phyloP scores from a whole-genome alignment of 1,140 invertebrate genomes.

The Trachymyrmex cornetzi region DNA sequence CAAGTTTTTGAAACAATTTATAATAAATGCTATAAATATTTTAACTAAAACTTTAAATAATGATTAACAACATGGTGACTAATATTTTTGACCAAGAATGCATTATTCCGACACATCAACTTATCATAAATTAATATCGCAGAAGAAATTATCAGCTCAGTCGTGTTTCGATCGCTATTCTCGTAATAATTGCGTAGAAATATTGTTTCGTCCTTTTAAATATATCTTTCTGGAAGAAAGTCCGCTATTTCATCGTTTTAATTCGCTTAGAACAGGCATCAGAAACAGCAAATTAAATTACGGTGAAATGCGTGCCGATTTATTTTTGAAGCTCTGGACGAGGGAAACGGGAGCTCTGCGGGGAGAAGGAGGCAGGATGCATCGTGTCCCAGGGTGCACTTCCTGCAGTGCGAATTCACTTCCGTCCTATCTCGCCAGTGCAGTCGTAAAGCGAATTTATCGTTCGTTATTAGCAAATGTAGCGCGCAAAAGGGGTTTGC shows the following conservation, averaged over 20 bases:
- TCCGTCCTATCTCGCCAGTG: constrained; percentile 58
- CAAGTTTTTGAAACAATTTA: no score
- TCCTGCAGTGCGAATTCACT: constrained; percentile 40
- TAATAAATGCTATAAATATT: no score
- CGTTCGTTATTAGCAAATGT: constrained; percentile 76
- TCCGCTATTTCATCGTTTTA: background rate
- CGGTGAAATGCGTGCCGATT: constrained; percentile 27
- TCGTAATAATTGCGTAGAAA: background rate
- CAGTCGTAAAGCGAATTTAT: constrained; percentile 66
- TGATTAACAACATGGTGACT: no score
- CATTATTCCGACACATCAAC: background rate
- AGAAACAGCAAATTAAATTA: constrained; percentile 52
- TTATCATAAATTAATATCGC: background rate
- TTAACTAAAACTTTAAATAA: no score
- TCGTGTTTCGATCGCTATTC: background rate
- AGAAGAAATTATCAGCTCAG: background rate
- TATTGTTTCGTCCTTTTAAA: background rate
- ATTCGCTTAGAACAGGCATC: constrained; percentile 9
- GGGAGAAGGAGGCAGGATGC: background rate
- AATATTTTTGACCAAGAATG: no score
- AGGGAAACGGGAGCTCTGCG: background rate
- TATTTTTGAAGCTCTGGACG: constrained; percentile 45
- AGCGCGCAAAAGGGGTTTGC: constrained; percentile 58
- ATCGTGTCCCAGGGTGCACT: constrained; percentile 46
- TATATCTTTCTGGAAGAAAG: background rate